Conservation (phyloP, 2,113 vertebrate genomes). For the Tiliqua scincoides region DNA sequence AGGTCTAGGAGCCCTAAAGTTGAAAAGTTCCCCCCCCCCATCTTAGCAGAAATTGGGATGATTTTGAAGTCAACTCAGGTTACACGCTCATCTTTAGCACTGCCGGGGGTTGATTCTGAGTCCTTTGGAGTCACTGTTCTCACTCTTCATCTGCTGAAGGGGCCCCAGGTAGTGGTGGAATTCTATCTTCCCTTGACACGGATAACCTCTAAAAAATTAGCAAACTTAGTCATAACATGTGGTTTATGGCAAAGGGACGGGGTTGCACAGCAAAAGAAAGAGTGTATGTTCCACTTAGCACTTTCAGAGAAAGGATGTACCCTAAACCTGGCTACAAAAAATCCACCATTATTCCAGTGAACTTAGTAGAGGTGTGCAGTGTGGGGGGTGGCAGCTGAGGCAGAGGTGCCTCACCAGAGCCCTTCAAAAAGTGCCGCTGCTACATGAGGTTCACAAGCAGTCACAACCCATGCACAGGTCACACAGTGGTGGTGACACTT, state of each 20-base stretch:
- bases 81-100: constrained; percentile 50
- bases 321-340: neutral
- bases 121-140: constrained; percentile 66
- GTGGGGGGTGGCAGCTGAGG: too few relatives aligned
- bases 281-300: neutral
- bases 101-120: constrained; percentile 64
- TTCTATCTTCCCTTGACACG: constrained; percentile 62
- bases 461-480: too few relatives aligned
- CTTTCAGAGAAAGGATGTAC: constrained; percentile 27
- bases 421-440: too few relatives aligned
- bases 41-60: too few relatives aligned
- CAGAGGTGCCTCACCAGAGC: too few relatives aligned
- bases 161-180: constrained; percentile 66
- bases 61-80: constrained; percentile 56
- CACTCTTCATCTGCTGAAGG: constrained; percentile 65
- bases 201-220: constrained; percentile 65
- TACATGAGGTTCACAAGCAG: too few relatives aligned
- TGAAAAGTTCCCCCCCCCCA: too few relatives aligned
- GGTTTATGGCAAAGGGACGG: constrained; percentile 44
- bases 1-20: too few relatives aligned
- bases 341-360: neutral
- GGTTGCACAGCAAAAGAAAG: neutral
- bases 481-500: too few relatives aligned
- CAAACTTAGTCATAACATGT: constrained; percentile 20
- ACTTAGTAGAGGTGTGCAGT: too few relatives aligned